Conservation (phyloP, 2,888 invertebrate genomes). For the Resseliella maxima region DNA sequence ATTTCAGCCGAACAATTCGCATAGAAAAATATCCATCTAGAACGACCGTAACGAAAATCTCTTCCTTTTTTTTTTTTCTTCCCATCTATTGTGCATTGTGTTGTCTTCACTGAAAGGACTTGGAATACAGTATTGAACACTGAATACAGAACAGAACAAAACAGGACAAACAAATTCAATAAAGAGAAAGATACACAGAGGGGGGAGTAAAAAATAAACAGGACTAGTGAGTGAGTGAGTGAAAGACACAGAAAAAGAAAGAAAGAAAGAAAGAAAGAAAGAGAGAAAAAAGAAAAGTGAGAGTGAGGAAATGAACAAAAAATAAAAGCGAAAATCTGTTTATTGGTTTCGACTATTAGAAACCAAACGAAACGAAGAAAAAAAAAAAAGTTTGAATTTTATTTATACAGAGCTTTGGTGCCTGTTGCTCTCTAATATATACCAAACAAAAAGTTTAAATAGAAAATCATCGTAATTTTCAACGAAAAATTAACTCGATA, state of each 20-base stretch:
- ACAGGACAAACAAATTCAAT: too few relatives aligned
- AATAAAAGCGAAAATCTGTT: conserved; percentile 32
- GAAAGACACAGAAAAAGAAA: neutral
- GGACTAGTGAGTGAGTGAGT: too few relatives aligned
- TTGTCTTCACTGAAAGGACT: too few relatives aligned
- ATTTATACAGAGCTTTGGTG: conserved; percentile 25
- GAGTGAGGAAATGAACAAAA: neutral
- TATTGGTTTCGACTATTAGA: conserved; percentile 19
- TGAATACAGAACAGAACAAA: too few relatives aligned
- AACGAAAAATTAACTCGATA: neutral
- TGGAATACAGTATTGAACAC: too few relatives aligned
- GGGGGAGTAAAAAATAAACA: too few relatives aligned
- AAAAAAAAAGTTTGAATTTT: neutral
- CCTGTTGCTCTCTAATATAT: conserved; percentile 11
- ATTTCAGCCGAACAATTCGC: neutral
- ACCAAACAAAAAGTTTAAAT: neutral
- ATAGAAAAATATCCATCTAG: neutral
- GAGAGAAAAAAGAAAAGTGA: neutral
- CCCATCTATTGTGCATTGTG: too few relatives aligned
- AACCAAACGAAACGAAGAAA: too few relatives aligned
- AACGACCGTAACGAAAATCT: too few relatives aligned
- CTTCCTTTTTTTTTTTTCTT: too few relatives aligned
- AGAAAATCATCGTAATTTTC: neutral
- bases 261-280: neutral
- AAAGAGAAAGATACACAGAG: too few relatives aligned